Percentiles rank a stretch among this genome's conserved stretches.
Conservation (phyloP, 1,140 invertebrate species). For the Antheraea mylitta region DNA sequence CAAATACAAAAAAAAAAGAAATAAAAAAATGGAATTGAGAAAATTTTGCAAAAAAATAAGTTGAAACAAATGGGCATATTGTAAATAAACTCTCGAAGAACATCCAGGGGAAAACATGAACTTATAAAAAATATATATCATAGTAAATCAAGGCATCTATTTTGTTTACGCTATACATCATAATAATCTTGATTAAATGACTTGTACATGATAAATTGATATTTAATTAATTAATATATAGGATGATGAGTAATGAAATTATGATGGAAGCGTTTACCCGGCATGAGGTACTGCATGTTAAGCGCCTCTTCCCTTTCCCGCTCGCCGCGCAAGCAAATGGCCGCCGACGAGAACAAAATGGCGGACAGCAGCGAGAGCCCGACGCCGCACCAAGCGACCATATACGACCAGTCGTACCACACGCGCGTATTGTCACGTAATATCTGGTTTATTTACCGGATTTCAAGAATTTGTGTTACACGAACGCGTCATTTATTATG, state of each 20-base stretch:
- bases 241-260: conserved; percentile 14
- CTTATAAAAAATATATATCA: too few relatives aligned
- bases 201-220: not conserved
- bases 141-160: too few relatives aligned
- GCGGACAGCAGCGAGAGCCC: conserved; percentile 92
- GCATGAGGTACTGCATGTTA: conserved; percentile 99
- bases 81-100: too few relatives aligned
- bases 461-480: not conserved
- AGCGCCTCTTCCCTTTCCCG: conserved; percentile 95
- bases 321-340: conserved; percentile 94
- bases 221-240: not conserved
- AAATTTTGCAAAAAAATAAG: too few relatives aligned
- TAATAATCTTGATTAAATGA: not conserved
- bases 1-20: too few relatives aligned
- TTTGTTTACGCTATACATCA: too few relatives aligned
- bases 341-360: conserved; percentile 94
- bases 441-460: conserved; percentile 82
- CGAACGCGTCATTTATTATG: not conserved
- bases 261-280: conserved; percentile 82
- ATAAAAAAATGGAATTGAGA: too few relatives aligned
- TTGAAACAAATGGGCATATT: too few relatives aligned
- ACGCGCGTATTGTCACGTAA: conserved; percentile 91
- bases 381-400: conserved; percentile 96
- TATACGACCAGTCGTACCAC: conserved; percentile 97
- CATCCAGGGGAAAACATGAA: too few relatives aligned